Evolutionary conservation across 2,888 invertebrate genomes (phyloP), one percentile per base, ranked within the genome.

Genomic region (Stenichneumon culpator): DNA sequence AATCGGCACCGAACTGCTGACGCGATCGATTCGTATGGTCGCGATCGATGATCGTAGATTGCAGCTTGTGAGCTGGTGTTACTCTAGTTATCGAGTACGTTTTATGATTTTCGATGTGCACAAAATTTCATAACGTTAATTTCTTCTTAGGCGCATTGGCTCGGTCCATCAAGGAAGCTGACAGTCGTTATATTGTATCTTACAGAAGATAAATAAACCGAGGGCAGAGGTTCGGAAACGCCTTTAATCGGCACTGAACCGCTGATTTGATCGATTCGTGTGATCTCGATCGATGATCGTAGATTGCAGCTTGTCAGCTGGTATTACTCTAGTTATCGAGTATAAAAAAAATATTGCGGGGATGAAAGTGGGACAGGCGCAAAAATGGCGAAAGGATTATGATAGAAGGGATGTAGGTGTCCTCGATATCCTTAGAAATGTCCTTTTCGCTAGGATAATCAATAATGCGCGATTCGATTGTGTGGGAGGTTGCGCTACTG

Each of bases 351-450:
- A 28, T 60, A 44, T 7, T 65, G 5, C 39, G 22, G 36, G 7
- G 11, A 9, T n/a, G 28, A 65, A 77, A 44, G 52, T 77, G 73
- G 50, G 52, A 47, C 73, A 68, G 28, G 32, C 25, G 14, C 52
- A 32, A 54, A 47, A 14, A 74, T 79, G 63, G 67, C n/a, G 52
- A 74, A 69, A 80, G 72, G 72, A 67, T 50, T 28, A 54, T 36
- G 39, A 28, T 77, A 50, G 79, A 72, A 54, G 67, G 75, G 70
- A 50, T 72, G 14, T 5, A 14, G 63, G 11, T 57, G 70, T 50
- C 77, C 73, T 77, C 32, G 44, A 78, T 80, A 65, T 72, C 65
- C 75, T 75, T 80, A 74, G n/a, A 0, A 22, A 57, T 77, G 50
- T 77, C 52, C 39, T 72, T 77, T 67, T 72, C 14, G 47, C 44